These are phyloP conservation scores for Parazoanthus swiftii DNA, from an alignment of 92 coral and sea anemone genomes.

Conservation along the genomic window DNA sequence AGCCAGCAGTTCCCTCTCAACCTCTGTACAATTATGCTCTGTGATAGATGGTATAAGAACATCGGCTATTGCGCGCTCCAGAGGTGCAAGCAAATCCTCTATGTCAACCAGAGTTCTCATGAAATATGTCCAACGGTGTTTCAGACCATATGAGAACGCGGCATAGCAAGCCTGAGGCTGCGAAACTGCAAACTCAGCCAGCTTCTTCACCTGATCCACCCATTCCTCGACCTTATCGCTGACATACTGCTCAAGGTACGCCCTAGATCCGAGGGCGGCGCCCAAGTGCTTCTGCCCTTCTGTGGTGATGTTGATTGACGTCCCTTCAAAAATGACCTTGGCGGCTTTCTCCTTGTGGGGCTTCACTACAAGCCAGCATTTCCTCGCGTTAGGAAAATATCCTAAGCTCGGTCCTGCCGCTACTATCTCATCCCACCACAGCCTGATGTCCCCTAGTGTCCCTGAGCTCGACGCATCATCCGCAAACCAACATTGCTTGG, in stretches of 20 bases:
- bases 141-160: slow-evolving; percentile 10
- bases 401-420: slow-evolving; percentile 27
- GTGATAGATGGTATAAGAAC: slow-evolving; percentile 34
- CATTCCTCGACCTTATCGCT: slow-evolving; percentile 27
- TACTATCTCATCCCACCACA: too few species aligned
- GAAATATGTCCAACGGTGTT: slow-evolving; percentile 42
- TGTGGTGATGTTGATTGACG: slow-evolving; percentile 29
- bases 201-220: slow-evolving; percentile 29
- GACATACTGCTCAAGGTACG: slow-evolving; percentile 23
- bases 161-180: slow-evolving; percentile 17
- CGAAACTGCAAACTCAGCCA: slow-evolving; percentile 21
- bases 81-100: slow-evolving; percentile 13
- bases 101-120: slow-evolving; percentile 22
- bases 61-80: slow-evolving; percentile 12
- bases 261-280: slow-evolving; percentile 45
- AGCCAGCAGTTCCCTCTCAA: slow-evolving; percentile 36
- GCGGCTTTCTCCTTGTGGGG: slow-evolving; percentile 27
- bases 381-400: slow-evolving; percentile 26
- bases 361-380: slow-evolving; percentile 29
- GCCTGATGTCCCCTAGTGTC: too few species aligned
- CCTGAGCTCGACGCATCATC: too few species aligned
- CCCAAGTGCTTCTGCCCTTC: slow-evolving; percentile 49
- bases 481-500: too few species aligned
- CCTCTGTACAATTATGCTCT: slow-evolving; percentile 18
- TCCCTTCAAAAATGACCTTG: slow-evolving; percentile 18